Conservation (phyloP, 2,888 invertebrate genomes). For the Campoplex nolae region DNA sequence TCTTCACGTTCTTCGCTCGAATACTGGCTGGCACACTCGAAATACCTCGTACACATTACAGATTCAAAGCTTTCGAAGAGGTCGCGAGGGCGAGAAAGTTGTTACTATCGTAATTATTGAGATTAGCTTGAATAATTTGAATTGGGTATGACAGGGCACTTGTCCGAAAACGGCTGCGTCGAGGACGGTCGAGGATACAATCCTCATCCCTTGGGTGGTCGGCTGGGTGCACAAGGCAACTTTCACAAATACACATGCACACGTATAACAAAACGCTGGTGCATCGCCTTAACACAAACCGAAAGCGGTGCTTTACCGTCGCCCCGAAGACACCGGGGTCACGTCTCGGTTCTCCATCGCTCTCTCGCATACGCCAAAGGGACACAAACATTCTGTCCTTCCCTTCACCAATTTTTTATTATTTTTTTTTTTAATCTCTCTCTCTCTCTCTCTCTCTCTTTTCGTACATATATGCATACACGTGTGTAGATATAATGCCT, state of each 20-base stretch:
- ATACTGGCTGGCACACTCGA: background rate
- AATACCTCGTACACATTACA: conserved; percentile 10
- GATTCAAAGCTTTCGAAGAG: conserved; percentile 12
- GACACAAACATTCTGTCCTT: conserved; percentile 70
- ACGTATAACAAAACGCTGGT: conserved; percentile 14
- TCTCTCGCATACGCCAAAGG: conserved; percentile 59
- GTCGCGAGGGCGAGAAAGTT: conserved; percentile 40
- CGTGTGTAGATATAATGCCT: conserved; percentile 56
- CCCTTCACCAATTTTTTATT: conserved; percentile 28
- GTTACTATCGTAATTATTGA: conserved; percentile 64
- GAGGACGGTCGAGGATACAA: conserved; percentile 12
- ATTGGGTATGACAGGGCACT: conserved; percentile 51
- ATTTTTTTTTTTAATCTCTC: conserved; percentile 7
- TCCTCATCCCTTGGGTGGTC: conserved; percentile 62
- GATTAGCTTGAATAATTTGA: conserved; percentile 66
- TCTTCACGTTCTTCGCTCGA: background rate
- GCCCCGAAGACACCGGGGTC: conserved; percentile 64
- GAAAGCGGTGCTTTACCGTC: conserved; percentile 67
- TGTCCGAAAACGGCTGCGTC: conserved; percentile 47
- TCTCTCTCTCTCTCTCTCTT: conserved; percentile 17
- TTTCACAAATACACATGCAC: conserved; percentile 32
- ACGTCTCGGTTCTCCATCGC: conserved; percentile 58
- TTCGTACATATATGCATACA: conserved; percentile 18
- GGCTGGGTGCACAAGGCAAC: conserved; percentile 32
- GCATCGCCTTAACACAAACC: conserved; percentile 45